Evolutionary conservation across 2,797 vertebrate species (phyloP).

Genomic region (Heterohyrax brucei): DNA sequence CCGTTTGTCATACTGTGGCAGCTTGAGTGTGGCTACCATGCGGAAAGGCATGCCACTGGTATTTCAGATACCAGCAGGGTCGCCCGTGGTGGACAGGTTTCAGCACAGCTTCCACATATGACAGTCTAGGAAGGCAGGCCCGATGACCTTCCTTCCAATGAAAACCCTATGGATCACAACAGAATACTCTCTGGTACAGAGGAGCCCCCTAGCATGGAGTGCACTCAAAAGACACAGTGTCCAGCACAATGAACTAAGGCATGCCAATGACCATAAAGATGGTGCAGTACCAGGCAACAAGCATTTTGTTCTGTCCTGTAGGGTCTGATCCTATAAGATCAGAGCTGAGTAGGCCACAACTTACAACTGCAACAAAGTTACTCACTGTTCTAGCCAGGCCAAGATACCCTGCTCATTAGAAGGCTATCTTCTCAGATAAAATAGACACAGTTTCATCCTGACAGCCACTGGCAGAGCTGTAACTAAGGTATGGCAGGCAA

Average conservation of each 20-base stretch:
- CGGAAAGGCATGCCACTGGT: background rate
- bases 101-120: background rate
- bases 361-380: background rate
- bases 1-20: background rate
- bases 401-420: background rate
- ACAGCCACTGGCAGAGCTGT: background rate
- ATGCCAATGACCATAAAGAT: background rate
- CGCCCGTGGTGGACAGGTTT: background rate
- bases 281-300: background rate
- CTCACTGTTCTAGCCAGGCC: background rate
- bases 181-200: background rate
- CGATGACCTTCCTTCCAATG: background rate
- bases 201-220: background rate
- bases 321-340: background rate
- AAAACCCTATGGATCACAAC: background rate
- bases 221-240: background rate
- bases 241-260: background rate
- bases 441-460: background rate
- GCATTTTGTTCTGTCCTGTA: background rate
- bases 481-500: too few species aligned
- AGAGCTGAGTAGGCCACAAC: background rate
- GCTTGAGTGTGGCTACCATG: background rate
- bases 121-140: background rate
- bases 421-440: background rate
- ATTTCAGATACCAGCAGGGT: background rate